A percentile compares a stretch with the other conserved stretches of the same genome.
Conservation (phyloP, 2,113 vertebrate genomes). For the Triplophysa tibetana region DNA sequence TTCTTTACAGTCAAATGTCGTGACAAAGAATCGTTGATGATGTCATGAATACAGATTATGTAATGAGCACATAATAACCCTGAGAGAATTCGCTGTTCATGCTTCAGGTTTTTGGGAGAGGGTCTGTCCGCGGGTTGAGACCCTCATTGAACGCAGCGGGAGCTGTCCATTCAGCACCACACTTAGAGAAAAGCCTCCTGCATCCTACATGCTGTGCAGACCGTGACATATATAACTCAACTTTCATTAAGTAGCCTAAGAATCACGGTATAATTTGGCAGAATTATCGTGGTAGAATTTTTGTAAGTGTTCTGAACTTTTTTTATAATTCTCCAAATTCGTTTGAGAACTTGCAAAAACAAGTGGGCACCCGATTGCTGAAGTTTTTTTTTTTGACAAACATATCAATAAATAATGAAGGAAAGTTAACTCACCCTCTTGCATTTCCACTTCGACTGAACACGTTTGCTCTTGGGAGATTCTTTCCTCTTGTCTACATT, state of each 20-base stretch:
- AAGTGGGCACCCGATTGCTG: no score
- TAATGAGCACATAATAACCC: neutral
- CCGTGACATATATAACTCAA: no score
- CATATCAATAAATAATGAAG: neutral
- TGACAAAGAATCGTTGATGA: neutral
- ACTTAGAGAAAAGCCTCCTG: no score
- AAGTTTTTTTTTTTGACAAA: no score
- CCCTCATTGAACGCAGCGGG: neutral
- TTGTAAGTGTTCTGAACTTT: no score
- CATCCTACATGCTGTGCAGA: no score
- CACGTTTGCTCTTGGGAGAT: neutral
- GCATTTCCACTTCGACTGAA: conserved; percentile 27
- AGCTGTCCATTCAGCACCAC: conserved; percentile 36
- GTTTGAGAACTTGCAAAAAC: no score
- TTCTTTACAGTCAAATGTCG: neutral
- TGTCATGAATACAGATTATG: neutral
- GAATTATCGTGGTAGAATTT: no score
- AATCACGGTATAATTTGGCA: no score
- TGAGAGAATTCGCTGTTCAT: neutral
- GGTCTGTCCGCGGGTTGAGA: neutral
- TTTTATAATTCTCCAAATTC: no score
- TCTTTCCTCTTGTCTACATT: conserved; percentile 8
- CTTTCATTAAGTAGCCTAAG: no score
- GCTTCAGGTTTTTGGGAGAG: neutral
- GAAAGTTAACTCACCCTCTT: conserved; percentile 30